Evolutionary conservation across 2,888 invertebrate genomes (phyloP), one percentile per base, ranked within the genome.

Genomic region (Spialia ferax): DNA sequence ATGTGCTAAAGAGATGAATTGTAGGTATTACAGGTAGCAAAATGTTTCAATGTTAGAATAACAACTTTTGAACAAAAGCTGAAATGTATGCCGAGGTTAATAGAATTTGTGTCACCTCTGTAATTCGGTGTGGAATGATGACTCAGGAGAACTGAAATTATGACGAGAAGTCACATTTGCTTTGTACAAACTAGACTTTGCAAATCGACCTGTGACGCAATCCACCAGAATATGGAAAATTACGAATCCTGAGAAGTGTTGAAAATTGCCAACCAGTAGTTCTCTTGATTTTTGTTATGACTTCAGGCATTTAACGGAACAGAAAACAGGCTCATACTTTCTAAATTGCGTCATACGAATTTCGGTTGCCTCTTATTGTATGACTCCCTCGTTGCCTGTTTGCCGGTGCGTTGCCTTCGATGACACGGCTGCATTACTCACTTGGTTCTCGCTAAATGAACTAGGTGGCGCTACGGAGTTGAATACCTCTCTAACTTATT

Each of bases 301-400:
- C 66, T 55, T 35, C 15, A 55, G 42, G 83, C 81, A 82, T 80
- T 74, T 83, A 86, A 82, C 85, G 81, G 86, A 86, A 86, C 89
- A 83, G 82, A 78, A 86, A 88, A 82, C 85, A 87, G 84, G 79
- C 82, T 76, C 87, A 89, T 91, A 86, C 89, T 90, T 92, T 89
- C 87, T 82, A 84, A 84, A 85, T 89, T 86, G 88, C 91, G 90
- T 92, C 91, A 91, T 80, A 77, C 70, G 74, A 82, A 85, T 84
- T 90, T 91, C 79, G 88, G 86, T 72, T 78, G 76, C 76, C 80
- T 77, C 80, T 78, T 80, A 74, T 75, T 75, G 74, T 75, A 70
- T 74, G 62, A 45, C 61, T 71, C 63, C 75, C 75, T 73, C 70
- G 70, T 75, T 74, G 75, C 75, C 75, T 71, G 70, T 71, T 56